These are phyloP conservation scores for Cephus spinipes DNA, from an alignment of 2,888 invertebrate species.

Conservation along the genomic window DNA sequence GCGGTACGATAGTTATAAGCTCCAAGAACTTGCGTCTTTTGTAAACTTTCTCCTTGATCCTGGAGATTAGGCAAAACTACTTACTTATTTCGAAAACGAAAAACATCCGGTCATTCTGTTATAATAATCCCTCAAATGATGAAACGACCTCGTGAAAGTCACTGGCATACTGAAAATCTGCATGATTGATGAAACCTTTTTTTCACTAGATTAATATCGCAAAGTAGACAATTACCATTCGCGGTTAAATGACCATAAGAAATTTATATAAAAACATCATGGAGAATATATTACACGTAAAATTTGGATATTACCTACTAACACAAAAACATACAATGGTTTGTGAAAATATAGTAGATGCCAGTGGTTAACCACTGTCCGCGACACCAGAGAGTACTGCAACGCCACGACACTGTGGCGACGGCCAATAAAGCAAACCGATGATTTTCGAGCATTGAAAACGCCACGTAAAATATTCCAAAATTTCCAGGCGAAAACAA, in stretches of 20 bases:
- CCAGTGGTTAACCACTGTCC: not conserved
- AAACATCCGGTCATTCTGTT: not conserved
- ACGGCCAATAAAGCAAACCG: not conserved
- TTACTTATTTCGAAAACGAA: not conserved
- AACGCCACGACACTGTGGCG: not conserved
- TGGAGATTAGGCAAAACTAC: not conserved
- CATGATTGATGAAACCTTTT: no score
- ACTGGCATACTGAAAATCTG: no score
- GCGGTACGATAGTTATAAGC: not conserved
- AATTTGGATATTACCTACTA: not conserved
- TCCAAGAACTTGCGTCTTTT: not conserved
- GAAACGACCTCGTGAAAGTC: no score
- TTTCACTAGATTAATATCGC: no score
- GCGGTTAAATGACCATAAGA: not conserved
- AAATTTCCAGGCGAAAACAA: not conserved
- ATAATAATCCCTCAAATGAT: not conserved
- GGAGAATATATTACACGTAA: not conserved
- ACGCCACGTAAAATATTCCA: not conserved
- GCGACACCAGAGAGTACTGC: not conserved
- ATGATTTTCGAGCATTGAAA: not conserved
- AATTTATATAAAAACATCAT: not conserved
- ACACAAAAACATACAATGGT: not conserved
- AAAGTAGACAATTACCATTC: not conserved
- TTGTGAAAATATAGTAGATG: not conserved
- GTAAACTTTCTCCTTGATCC: not conserved